These are phyloP conservation scores for Drosophila takahashii DNA, from an alignment of 1,140 invertebrate species.

Conservation along the genomic window DNA sequence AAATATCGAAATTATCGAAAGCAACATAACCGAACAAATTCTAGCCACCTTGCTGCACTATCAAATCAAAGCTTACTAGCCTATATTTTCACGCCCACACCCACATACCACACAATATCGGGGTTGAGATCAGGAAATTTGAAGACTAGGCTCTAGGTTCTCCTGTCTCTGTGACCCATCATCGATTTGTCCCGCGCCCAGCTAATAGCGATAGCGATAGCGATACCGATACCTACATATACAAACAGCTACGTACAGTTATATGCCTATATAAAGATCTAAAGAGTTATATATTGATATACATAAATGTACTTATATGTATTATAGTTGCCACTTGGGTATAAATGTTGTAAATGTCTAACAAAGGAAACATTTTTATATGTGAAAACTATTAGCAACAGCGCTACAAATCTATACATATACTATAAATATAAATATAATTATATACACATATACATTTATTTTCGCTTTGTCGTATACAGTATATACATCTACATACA, in stretches of 20 bases:
- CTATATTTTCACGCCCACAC: slow-evolving; percentile 29
- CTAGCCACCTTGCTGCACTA: slow-evolving; percentile 56
- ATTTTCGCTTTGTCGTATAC: slow-evolving; percentile 45
- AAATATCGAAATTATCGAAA: slow-evolving; percentile 22
- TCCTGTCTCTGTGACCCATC: slow-evolving; percentile 2
- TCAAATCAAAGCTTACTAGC: slow-evolving; percentile 58
- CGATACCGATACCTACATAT: slow-evolving; percentile 28
- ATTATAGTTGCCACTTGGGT: slow-evolving; percentile 69
- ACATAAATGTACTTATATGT: slow-evolving; percentile 62
- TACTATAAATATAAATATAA: slow-evolving; percentile 46
- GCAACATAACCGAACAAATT: slow-evolving; percentile 28
- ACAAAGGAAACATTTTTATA: slow-evolving; percentile 49
- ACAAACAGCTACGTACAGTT: slow-evolving; percentile 31
- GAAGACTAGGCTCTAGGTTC: neutral
- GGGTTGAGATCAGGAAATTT: slow-evolving; percentile 12
- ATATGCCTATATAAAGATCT: slow-evolving; percentile 41
- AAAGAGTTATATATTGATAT: slow-evolving; percentile 53
- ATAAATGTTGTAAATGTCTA: slow-evolving; percentile 75
- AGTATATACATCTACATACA: slow-evolving; percentile 16
- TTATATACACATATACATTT: slow-evolving; percentile 43
- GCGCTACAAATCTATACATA: slow-evolving; percentile 66
- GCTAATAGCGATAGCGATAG: slow-evolving; percentile 44
- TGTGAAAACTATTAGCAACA: slow-evolving; percentile 56
- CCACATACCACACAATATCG: slow-evolving; percentile 12
- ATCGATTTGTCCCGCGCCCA: slow-evolving; percentile 22